Conservation (phyloP, 2,888 invertebrate genomes). For the Drosophila bunnanda region DNA sequence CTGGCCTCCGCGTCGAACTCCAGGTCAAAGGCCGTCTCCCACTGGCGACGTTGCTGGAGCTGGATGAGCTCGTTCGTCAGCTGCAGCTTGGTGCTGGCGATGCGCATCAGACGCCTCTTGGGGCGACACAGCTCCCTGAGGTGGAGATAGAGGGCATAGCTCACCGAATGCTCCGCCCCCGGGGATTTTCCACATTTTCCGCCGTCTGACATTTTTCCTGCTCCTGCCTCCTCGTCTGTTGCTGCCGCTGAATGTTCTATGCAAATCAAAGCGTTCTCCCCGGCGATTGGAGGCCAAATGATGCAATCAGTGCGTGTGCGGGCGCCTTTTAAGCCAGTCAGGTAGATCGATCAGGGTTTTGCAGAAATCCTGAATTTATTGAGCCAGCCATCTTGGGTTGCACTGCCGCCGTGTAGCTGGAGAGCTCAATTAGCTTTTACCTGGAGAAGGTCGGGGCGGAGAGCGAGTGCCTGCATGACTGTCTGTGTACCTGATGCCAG, state of each 20-base stretch:
- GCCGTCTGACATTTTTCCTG: conserved; percentile 28
- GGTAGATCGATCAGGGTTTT: conserved; percentile 14
- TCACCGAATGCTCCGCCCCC: conserved; percentile 34
- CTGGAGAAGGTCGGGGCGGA: conserved; percentile 3
- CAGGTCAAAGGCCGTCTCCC: conserved; percentile 42
- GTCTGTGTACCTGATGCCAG: conserved; percentile 3
- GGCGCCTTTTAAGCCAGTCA: conserved; percentile 57
- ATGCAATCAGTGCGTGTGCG: conserved; percentile 57
- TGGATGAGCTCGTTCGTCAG: conserved; percentile 72
- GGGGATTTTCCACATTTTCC: conserved; percentile 7
- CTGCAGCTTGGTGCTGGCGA: conserved; percentile 65
- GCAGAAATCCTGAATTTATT: conserved; percentile 41
- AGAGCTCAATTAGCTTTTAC: conserved; percentile 41
- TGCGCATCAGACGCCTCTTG: conserved; percentile 56
- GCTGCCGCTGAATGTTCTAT: conserved; percentile 11
- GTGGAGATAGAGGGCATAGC: conserved; percentile 69
- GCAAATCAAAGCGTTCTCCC: conserved; percentile 36
- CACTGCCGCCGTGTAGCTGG: conserved; percentile 18
- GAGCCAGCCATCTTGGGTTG: conserved; percentile 16
- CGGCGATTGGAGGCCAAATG: conserved; percentile 54
- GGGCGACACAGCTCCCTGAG: conserved; percentile 62
- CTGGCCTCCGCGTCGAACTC: conserved; percentile 39
- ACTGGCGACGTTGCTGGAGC: conserved; percentile 50
- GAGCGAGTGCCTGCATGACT: neutral
- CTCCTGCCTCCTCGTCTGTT: neutral